Conservation (phyloP, 2,113 vertebrate genomes). For the Chloebia gouldiae region DNA sequence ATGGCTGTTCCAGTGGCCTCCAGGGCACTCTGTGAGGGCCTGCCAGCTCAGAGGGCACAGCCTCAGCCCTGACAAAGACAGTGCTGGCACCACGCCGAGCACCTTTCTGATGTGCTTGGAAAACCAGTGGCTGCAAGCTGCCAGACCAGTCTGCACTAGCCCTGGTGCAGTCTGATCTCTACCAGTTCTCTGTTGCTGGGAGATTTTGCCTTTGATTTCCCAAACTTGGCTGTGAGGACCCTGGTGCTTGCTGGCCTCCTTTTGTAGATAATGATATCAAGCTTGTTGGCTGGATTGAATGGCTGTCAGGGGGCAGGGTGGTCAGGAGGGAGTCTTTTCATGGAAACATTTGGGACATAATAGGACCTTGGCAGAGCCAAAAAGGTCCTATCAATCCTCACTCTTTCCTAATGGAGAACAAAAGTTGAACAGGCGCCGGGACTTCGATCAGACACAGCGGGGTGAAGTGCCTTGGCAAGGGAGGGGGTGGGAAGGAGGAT, state of each 20-base stretch:
- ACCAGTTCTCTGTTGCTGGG: constrained; percentile 31
- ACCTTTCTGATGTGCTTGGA: neutral
- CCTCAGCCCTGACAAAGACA: neutral
- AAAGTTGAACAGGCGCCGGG: neutral
- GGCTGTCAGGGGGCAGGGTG: constrained; percentile 27
- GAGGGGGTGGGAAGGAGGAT: neutral
- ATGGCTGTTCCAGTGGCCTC: neutral
- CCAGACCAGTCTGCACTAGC: neutral
- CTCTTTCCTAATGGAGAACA: neutral
- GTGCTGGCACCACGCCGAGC: neutral
- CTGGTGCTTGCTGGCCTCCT: neutral
- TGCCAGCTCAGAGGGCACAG: neutral
- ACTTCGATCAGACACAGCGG: rapidly evolving
- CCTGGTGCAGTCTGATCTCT: neutral
- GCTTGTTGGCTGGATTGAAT: constrained; percentile 55
- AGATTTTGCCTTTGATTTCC: constrained; percentile 57
- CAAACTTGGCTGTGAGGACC: constrained; percentile 39
- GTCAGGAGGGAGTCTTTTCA: constrained; percentile 51
- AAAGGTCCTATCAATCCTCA: neutral
- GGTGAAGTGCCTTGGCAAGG: neutral
- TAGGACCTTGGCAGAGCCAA: constrained; percentile 42
- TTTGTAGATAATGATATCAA: constrained; percentile 68
- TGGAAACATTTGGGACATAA: constrained; percentile 53
- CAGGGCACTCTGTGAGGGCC: neutral
- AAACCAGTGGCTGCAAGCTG: neutral